Base-by-base conservation (phyloP, 2,797 vertebrate genomes). In the Zenarchopterus dispar region DNA sequence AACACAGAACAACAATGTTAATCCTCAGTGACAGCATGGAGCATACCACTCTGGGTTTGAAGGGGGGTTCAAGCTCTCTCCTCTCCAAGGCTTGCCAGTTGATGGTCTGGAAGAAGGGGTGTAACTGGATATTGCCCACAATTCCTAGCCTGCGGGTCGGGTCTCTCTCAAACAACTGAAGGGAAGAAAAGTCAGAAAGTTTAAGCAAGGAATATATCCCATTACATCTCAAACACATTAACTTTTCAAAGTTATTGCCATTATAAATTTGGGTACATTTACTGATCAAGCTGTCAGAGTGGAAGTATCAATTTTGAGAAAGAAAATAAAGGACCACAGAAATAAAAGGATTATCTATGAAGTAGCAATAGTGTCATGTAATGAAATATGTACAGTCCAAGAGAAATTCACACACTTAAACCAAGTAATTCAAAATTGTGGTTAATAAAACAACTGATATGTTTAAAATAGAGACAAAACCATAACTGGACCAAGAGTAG, bases 11-110 rank as follows among this genome's bases (percentile, higher is more conserved):
- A 66, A 4, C 1, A 31, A 16, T 17, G 41, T 47, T 18, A 42
- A 42, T 42, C 9, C 4, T 58, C 18, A 43, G 31, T 54, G 15
- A 68, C 8, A 8, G 57, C 50, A 28, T 19, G 31, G 41, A 43
- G 78, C 95, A 0, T 93, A 99, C 98, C 97, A 99, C 97, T 99
- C 96, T 99, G 1, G 98, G 98, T 86, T 84, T 95, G 91, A 98
- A 99, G 28, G 98, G 97, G 0, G 98, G 97, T 1, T 97, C 96
- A 23, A 96, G 62, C 58, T 95, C 95, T 79, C 86, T 94, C 77
- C 81, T 95, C 89, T 97, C 97, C 51, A 99, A 87, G 0, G 93
- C 91, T 3, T 88, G 70, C 97, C 97, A 99, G 89, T 94, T 95
- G 76, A 99, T 94, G 23, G 92, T 89, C 90, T 96, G 97, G 86